Evolutionary conservation across 2,888 invertebrate genomes (phyloP), one percentile per base, ranked within the genome.

Genomic region (Sthenelais limicola): DNA sequence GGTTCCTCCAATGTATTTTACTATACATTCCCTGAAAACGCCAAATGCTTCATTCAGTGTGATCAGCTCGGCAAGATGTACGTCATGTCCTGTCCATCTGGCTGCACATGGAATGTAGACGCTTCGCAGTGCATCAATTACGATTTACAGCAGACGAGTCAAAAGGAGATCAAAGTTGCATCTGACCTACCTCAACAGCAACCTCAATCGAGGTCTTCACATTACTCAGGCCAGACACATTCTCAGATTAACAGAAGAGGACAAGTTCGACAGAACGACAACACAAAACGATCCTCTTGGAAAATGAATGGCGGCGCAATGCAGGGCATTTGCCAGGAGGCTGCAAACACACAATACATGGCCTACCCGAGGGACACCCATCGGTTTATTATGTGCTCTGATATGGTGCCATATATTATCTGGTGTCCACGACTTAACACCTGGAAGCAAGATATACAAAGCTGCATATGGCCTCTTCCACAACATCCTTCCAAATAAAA

Each of bases 31-130:
- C 78, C 80, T 0, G 66, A 58, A 7, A 77, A 81, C 47, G 54
- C 71, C 3, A 71, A 69, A 12, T 81, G 79, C 71, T 84, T 80
- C 73, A 81, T 82, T 66, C 80, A 84, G 52, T 84, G 84, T 69
- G 83, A 83, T 69, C 73, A 78, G 35, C 75, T 76, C 28, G 81
- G 83, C 5, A 78, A 80, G 33, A 81, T 82, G n/a, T 82, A 79
- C 56, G 75, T 80, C 35, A 73, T 77, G 71, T 67, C 54, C 0
- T 83, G 83, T 70, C 70, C 69, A 0, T 26, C 21, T 4, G 58
- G 73, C 7, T 77, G 78, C 12, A 49, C 79, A 0, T 83, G 82
- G 82, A 75, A 78, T 30, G 78, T 82, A 58, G 51, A 49, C 3
- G 73, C 79, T 9, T 18, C 75, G 4, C 75, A 72, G 15, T 82